phyloP scores from a whole-genome alignment of 2,113 vertebrate species.

The Apistogramma diplotaenia region DNA sequence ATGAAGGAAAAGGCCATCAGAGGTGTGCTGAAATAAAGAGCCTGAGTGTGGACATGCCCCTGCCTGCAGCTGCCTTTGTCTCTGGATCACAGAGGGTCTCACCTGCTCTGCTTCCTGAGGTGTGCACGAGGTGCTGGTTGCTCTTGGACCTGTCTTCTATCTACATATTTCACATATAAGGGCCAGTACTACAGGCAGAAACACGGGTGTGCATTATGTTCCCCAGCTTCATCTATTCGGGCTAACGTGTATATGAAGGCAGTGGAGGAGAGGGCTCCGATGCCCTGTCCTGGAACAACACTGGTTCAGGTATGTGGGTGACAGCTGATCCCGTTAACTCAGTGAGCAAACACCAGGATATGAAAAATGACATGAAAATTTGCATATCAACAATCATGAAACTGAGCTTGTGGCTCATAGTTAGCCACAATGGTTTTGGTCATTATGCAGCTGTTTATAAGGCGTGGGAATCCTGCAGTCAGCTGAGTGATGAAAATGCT shows the following conservation, averaged over 20 bases:
- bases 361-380: not conserved
- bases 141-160: not conserved
- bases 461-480: not conserved
- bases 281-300: not conserved
- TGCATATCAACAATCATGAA: not conserved
- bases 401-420: not conserved
- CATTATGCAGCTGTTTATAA: not conserved
- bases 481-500: not conserved
- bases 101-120: not conserved
- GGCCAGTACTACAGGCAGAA: not conserved
- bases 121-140: not conserved
- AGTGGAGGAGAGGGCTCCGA: not conserved
- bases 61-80: not conserved
- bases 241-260: not conserved
- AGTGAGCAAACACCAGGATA: not conserved
- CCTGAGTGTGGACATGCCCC: not conserved
- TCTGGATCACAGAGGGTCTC: not conserved
- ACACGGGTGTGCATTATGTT: no score
- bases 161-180: not conserved
- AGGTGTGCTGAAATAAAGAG: not conserved
- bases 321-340: rapidly evolving
- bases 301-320: not conserved
- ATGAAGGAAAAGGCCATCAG: not conserved
- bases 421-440: not conserved
- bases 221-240: not conserved